Percentiles rank a stretch among this genome's conserved stretches.
Evolutionary conservation across 2,888 invertebrate genomes (phyloP).

Genomic region (Euclidia mi): DNA sequence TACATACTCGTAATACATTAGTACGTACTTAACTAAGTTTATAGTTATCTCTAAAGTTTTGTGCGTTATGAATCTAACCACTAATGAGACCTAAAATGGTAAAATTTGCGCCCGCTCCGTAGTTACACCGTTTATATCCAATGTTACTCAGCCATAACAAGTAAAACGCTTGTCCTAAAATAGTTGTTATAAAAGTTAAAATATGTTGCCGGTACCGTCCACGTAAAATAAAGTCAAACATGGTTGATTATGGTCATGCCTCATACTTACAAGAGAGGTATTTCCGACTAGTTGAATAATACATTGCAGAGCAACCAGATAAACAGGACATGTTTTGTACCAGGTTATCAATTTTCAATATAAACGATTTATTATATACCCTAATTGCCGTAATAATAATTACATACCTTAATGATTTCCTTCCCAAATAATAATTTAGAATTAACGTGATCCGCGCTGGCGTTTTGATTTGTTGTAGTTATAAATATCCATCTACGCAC

Average conservation of each 20-base stretch:
- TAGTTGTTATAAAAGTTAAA: neutral
- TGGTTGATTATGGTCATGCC: too few species aligned
- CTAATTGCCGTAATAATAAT: slow-evolving; percentile 48
- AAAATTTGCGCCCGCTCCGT: neutral
- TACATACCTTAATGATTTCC: slow-evolving; percentile 50
- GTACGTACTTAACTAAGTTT: too few species aligned
- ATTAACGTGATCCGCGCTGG: slow-evolving; percentile 53
- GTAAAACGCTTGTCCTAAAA: slow-evolving; percentile 1
- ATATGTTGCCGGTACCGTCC: too few species aligned
- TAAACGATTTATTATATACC: slow-evolving; percentile 37
- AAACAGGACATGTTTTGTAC: slow-evolving; percentile 15
- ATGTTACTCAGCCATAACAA: neutral
- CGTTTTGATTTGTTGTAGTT: slow-evolving; percentile 60
- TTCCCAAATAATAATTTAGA: slow-evolving; percentile 49
- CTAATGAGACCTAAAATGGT: neutral
- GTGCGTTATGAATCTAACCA: neutral
- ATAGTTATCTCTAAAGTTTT: too few species aligned
- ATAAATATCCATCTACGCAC: slow-evolving; percentile 63
- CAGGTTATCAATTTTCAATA: slow-evolving; percentile 41
- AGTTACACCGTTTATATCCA: slow-evolving; percentile 1
- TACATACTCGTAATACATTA: too few species aligned
- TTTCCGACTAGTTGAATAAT: neutral
- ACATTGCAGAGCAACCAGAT: slow-evolving; percentile 19
- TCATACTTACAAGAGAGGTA: neutral
- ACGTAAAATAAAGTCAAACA: too few species aligned